A percentile compares a stretch with the other conserved stretches of the same genome.
phyloP scores from a whole-genome alignment of 2,113 vertebrate genomes.

The Excalfactoria chinensis region DNA sequence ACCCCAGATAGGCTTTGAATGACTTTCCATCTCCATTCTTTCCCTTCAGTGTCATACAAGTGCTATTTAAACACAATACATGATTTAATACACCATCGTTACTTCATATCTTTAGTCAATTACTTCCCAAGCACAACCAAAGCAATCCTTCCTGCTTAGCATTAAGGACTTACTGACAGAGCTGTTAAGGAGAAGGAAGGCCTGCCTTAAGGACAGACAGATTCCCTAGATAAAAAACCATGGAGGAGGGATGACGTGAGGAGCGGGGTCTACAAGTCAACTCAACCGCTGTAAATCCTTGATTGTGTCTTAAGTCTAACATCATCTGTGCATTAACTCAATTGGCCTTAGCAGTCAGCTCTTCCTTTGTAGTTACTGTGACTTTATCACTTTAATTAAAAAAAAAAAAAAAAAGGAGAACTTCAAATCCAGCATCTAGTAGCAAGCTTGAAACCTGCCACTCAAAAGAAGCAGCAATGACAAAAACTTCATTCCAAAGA shows the following conservation, averaged over 20 bases:
- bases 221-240: neutral
- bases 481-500: neutral
- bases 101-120: constrained; percentile 23
- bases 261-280: neutral
- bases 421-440: neutral
- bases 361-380: neutral
- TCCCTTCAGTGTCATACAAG: constrained; percentile 43
- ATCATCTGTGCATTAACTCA: neutral
- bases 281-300: neutral
- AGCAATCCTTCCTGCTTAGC: neutral
- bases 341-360: neutral
- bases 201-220: neutral
- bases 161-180: neutral
- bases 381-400: neutral
- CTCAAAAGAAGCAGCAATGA: neutral
- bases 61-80: constrained; percentile 49
- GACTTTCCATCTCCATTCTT: constrained; percentile 3
- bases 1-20: constrained; percentile 6
- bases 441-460: neutral
- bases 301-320: neutral
- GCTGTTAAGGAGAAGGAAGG: neutral
- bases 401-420: neutral
- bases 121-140: constrained; percentile 31
- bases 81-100: constrained; percentile 29
- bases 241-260: neutral